Evolutionary conservation across 2,888 invertebrate genomes (phyloP).

Genomic region (Eupelmus urozonus): DNA sequence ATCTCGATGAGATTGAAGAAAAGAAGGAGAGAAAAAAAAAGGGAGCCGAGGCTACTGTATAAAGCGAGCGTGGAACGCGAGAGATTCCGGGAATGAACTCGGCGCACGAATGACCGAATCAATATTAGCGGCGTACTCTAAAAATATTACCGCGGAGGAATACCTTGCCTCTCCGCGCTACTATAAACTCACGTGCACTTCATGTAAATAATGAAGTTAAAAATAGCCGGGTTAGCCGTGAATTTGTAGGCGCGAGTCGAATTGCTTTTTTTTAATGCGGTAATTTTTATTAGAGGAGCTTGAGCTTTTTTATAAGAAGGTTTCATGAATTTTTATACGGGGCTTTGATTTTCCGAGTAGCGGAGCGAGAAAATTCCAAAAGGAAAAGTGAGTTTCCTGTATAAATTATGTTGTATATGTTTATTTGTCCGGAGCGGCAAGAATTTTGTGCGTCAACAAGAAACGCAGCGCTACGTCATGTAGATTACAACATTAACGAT

Average conservation of each 20-base stretch:
- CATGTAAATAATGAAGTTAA: constrained; percentile 40
- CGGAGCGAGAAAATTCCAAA: too few relatives aligned
- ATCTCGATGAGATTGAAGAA: too few relatives aligned
- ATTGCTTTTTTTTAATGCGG: neutral
- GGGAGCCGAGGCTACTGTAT: constrained; percentile 23
- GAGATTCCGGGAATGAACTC: constrained; percentile 50
- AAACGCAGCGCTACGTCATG: constrained; percentile 8
- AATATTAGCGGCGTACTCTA: constrained; percentile 50
- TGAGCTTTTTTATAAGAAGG: too few relatives aligned
- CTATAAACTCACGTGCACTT: constrained; percentile 40
- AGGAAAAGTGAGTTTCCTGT: too few relatives aligned
- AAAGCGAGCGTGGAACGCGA: constrained; percentile 20
- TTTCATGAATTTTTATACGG: too few relatives aligned
- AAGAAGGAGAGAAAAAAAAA: constrained; percentile 3
- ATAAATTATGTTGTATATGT: neutral
- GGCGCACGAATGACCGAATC: constrained; percentile 43
- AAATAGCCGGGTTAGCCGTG: constrained; percentile 16
- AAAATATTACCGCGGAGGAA: constrained; percentile 49
- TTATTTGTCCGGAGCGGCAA: neutral
- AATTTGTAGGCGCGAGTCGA: neutral
- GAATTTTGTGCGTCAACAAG: neutral
- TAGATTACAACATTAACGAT: constrained; percentile 23
- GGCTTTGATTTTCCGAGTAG: too few relatives aligned
- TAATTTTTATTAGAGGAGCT: too few relatives aligned
- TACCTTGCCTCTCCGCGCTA: constrained; percentile 34